A percentile compares a stretch with the other conserved stretches of the same genome.
phyloP scores from a whole-genome alignment of 2,888 invertebrate species.

The Euplexia lucipara region DNA sequence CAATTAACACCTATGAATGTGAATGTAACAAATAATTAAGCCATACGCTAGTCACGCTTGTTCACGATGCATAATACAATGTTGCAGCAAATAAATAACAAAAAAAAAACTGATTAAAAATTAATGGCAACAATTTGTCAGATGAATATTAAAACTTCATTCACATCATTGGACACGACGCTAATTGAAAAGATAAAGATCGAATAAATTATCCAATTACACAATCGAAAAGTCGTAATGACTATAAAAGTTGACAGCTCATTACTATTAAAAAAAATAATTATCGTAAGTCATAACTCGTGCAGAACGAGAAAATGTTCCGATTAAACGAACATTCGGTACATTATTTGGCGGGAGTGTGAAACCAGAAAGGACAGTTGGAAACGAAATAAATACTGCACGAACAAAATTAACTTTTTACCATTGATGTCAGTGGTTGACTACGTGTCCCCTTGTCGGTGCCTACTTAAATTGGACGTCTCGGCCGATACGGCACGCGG shows the following conservation, averaged over 20 bases:
- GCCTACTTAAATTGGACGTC: constrained; percentile 79
- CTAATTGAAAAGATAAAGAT: constrained; percentile 81
- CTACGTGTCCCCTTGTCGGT: constrained; percentile 75
- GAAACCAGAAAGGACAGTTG: constrained; percentile 70
- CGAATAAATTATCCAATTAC: constrained; percentile 81
- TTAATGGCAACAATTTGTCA: constrained; percentile 73
- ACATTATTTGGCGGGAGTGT: constrained; percentile 68
- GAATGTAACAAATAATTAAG: constrained; percentile 15
- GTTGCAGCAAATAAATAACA: constrained; percentile 48
- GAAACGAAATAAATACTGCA: constrained; percentile 67
- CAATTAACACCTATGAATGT: constrained; percentile 3
- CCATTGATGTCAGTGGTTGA: constrained; percentile 70
- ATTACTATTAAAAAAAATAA: constrained; percentile 74
- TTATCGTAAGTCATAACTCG: constrained; percentile 68
- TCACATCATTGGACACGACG: constrained; percentile 67
- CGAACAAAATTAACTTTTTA: constrained; percentile 74
- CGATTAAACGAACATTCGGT: constrained; percentile 62
- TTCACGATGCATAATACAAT: constrained; percentile 31
- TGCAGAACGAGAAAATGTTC: constrained; percentile 64
- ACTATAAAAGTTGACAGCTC: constrained; percentile 75
- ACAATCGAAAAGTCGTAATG: constrained; percentile 77
- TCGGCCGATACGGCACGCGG: constrained; percentile 61
- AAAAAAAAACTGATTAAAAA: constrained; percentile 57
- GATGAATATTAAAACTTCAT: constrained; percentile 65
- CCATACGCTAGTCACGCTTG: constrained; percentile 7